phyloP scores from a whole-genome alignment of 1,140 invertebrate genomes.

The Microplitis demolitor region DNA sequence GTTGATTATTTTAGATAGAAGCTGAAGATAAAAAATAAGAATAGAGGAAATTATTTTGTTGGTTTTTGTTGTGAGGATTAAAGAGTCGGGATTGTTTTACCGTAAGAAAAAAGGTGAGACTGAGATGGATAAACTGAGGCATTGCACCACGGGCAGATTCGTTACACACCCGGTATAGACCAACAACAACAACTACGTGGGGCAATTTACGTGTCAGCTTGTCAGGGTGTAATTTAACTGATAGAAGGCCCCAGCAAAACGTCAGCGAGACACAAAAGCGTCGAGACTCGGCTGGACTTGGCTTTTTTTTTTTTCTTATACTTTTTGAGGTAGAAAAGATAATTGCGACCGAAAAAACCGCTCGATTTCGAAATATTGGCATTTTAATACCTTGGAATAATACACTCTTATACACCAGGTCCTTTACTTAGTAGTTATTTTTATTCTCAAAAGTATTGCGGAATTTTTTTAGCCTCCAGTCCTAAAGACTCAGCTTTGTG shows the following conservation, averaged over 20 bases:
- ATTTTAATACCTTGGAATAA: conserved; percentile 43
- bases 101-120: not conserved
- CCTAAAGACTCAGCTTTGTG: no score
- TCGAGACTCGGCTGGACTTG: conserved; percentile 1
- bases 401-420: conserved; percentile 57
- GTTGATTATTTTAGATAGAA: no score
- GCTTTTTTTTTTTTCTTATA: conserved; percentile 34
- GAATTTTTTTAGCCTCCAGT: no score
- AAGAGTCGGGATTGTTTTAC: not conserved
- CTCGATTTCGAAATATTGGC: conserved; percentile 57
- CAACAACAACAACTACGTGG: conserved; percentile 39
- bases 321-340: conserved; percentile 36
- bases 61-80: not conserved
- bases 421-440: no score
- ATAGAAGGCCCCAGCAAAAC: conserved; percentile 44
- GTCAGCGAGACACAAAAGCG: conserved; percentile 38
- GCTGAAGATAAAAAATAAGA: not conserved
- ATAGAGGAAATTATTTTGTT: not conserved
- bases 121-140: not conserved
- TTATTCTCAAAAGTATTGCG: no score
- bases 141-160: conserved; percentile 24
- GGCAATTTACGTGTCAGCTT: conserved; percentile 57
- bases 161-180: conserved; percentile 40
- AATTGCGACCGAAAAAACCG: conserved; percentile 55
- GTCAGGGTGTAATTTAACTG: conserved; percentile 57